These are phyloP conservation scores for Perodicticus potto DNA, from an alignment of 2,797 vertebrate species.

Conservation along the genomic window DNA sequence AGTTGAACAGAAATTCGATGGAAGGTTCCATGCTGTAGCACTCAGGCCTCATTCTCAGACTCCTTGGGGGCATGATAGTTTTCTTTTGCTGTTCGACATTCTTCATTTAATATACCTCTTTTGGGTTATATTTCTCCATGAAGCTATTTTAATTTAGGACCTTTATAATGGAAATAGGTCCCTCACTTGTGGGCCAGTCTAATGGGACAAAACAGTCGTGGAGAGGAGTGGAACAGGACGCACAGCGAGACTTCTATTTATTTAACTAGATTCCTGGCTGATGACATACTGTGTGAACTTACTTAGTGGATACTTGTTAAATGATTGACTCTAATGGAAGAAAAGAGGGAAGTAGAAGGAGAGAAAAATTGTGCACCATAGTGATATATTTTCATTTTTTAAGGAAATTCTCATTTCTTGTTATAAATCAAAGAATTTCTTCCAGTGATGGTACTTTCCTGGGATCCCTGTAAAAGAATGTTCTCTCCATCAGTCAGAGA, in stretches of 20 bases:
- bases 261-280: neutral
- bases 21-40: slow-evolving; percentile 54
- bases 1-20: slow-evolving; percentile 70
- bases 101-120: slow-evolving; percentile 71
- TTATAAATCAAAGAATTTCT: neutral
- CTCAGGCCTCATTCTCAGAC: slow-evolving; percentile 64
- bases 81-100: slow-evolving; percentile 63
- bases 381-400: neutral
- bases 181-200: neutral
- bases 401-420: neutral
- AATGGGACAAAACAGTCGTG: slow-evolving; percentile 3
- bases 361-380: neutral
- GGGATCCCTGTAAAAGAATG: neutral
- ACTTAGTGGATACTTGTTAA: slow-evolving; percentile 18
- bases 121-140: slow-evolving; percentile 57
- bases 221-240: neutral
- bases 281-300: neutral
- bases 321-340: neutral
- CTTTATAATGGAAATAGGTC: slow-evolving; percentile 54
- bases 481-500: neutral
- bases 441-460: neutral
- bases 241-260: neutral
- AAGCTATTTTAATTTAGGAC: slow-evolving; percentile 67
- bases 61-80: slow-evolving; percentile 61
- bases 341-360: neutral